Evolutionary conservation across 1,140 invertebrate species (phyloP), one percentile per base, ranked within the genome.

Genomic region (Hesperophylax magnus): DNA sequence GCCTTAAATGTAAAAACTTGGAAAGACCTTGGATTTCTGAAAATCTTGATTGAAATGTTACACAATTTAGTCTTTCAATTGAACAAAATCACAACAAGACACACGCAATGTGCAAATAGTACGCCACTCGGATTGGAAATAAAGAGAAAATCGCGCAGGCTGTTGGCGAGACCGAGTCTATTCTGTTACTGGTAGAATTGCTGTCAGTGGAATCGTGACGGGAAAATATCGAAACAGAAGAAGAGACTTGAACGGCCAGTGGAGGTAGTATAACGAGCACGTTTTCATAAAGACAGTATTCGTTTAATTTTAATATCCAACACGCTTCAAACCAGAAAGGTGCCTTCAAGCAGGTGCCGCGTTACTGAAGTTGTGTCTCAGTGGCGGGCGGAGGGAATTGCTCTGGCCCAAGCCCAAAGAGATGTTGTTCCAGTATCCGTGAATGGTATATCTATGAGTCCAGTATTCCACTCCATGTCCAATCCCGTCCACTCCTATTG

Each of bases 31-130:
- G 60, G 20, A 9, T 61, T 24, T 22, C 24, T 15, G 60, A 61
- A 61, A 61, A 47, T 9, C 39, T 47, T 14, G 11, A 47, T 47
- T 2, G 39, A 47, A 47, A 14, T 20, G 34, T 39, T 69, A 20
- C 65, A 69, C 65, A 69, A 69, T 69, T 52, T 15, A 39, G 20
- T 11, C 20, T n/a, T 69, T 34, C 34, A 24, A 24, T 61, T 24
- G 9, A 61, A 20, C 9, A 61, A 58, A 58, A 69, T 47, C 31
- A 69, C 15, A 39, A 69, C 31, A 39, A 17, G 34, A 39, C 65
- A 69, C 63, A 34, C n/a, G 34, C 34, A 69, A 69, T 34, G 65
- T 18, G 31, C 27, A 67, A 52, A 67, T n/a, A 67, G 17, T 69
- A 18, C 18, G 65, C 31, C 17, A n/a, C 24, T 18, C n/a, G 15